phyloP scores from a whole-genome alignment of 2,113 vertebrate genomes.

The Oriolus oriolus region DNA sequence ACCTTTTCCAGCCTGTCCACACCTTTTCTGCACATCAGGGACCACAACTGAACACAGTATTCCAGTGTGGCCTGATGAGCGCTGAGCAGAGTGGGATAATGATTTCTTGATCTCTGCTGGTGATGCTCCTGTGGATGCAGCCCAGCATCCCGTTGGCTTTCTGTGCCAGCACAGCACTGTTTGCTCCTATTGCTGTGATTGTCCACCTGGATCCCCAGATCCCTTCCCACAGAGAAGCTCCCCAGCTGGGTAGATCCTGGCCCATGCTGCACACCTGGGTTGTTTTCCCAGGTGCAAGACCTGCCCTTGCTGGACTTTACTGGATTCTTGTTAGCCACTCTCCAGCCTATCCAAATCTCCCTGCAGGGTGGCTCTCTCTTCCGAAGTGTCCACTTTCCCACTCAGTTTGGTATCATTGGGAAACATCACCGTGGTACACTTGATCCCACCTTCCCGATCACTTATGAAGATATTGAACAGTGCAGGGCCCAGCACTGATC shows the following conservation, averaged over 20 bases:
- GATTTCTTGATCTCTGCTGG: neutral
- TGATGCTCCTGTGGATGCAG: neutral
- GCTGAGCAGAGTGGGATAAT: neutral
- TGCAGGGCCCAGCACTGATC: rapidly evolving
- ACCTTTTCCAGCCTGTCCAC: neutral
- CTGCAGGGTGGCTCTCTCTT: neutral
- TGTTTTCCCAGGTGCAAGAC: neutral
- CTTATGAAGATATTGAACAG: neutral
- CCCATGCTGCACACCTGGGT: neutral
- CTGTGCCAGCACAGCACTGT: neutral
- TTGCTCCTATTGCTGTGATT: neutral
- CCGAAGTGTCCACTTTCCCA: neutral
- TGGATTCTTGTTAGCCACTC: neutral
- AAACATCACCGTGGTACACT: rapidly evolving
- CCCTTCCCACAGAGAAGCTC: neutral
- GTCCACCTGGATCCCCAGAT: neutral
- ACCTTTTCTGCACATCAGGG: neutral
- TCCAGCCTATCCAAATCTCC: neutral
- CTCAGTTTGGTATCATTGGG: neutral
- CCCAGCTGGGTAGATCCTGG: neutral
- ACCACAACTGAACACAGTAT: neutral
- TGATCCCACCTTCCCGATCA: neutral
- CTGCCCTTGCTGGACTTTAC: neutral
- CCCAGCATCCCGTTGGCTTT: neutral
- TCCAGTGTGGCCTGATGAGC: neutral